Conservation (phyloP, 2,113 vertebrate genomes). For the Neolamprologus tretocephalus region DNA sequence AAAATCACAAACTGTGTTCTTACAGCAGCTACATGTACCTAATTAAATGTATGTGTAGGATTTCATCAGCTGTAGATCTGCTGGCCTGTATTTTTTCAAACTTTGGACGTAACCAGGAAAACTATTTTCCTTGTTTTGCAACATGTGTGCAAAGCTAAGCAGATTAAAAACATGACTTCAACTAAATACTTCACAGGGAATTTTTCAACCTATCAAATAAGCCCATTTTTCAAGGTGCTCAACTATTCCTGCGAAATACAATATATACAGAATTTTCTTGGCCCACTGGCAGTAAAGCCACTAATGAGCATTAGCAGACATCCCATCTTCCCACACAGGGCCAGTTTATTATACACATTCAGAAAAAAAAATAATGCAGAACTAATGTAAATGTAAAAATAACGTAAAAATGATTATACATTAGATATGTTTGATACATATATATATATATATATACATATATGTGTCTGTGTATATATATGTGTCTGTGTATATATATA, state of each 20-base stretch:
- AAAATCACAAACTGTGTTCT: not conserved
- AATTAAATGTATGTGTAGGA: not conserved
- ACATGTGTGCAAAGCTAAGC: not conserved
- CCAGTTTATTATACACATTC: not conserved
- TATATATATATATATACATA: fast-evolving
- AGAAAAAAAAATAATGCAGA: not conserved
- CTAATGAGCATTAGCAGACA: not conserved
- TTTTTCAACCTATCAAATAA: not conserved
- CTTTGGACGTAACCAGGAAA: not conserved
- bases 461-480: no score
- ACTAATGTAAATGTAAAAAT: not conserved
- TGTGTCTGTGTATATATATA: fast-evolving
- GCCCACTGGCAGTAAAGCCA: not conserved
- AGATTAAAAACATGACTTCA: not conserved
- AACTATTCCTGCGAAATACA: not conserved
- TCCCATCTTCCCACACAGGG: not conserved
- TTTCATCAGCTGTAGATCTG: not conserved
- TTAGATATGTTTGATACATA: fast-evolving
- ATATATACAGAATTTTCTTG: not conserved
- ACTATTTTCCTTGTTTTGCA: not conserved
- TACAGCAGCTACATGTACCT: not conserved
- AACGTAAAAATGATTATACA: not conserved
- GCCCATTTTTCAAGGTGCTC: not conserved
- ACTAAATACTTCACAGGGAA: not conserved
- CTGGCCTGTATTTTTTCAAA: not conserved